Conservation (phyloP, 2,113 vertebrate genomes). For the Syngnathus floridae region DNA sequence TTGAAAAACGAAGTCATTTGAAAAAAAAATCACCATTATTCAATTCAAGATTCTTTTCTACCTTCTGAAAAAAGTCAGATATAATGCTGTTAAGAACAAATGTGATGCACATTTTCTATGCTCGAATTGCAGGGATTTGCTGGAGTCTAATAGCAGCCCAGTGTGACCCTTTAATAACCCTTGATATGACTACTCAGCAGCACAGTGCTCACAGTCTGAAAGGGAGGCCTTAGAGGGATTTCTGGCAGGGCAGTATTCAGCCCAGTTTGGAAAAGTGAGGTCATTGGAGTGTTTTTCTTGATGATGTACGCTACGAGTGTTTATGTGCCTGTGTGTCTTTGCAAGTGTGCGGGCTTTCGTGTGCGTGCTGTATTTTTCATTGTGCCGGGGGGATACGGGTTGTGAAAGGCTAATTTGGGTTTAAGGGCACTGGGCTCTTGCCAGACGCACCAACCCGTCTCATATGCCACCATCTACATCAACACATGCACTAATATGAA, state of each 20-base stretch:
- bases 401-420: constrained; percentile 65
- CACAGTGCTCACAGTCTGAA: constrained; percentile 48
- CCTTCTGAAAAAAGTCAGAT: constrained; percentile 31
- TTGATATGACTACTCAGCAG: constrained; percentile 56
- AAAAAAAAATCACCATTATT: constrained; percentile 11
- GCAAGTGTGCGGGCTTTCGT: constrained; percentile 27
- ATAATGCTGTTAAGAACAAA: constrained; percentile 28
- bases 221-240: constrained; percentile 57
- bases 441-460: constrained; percentile 52
- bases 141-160: constrained; percentile 33
- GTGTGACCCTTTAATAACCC: constrained; percentile 52
- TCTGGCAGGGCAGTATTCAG: constrained; percentile 41
- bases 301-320: constrained; percentile 8
- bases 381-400: constrained; percentile 58
- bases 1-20: constrained; percentile 9
- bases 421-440: constrained; percentile 61
- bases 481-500: constrained; percentile 47
- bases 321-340: constrained; percentile 26
- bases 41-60: constrained; percentile 22
- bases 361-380: constrained; percentile 45
- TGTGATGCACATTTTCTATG: constrained; percentile 42
- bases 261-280: constrained; percentile 53
- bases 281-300: constrained; percentile 32
- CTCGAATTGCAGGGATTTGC: constrained; percentile 45
- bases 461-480: constrained; percentile 43